Evolutionary conservation across 1,140 invertebrate genomes (phyloP), one percentile per base, ranked within the genome.

Genomic region (Hyles euphorbiae): DNA sequence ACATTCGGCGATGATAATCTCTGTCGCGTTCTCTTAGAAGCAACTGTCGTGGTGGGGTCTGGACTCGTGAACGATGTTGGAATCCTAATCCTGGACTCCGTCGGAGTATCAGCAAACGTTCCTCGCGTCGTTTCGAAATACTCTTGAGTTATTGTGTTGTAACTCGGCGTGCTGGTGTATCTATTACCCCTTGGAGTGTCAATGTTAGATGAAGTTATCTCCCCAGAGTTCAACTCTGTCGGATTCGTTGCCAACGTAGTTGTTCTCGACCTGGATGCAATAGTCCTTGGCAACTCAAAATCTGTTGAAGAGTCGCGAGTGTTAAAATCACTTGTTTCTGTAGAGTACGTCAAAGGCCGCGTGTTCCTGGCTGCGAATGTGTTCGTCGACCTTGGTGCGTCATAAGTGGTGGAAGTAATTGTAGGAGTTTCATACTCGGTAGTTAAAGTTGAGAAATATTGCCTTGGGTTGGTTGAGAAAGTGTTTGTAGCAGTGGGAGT

Each of bases 81-180:
- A 22, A 43, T 12, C 54, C 55, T 57, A 43, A 58, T 46, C 48
- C 49, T 49, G 8, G 40, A 59, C 22, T 56, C 54, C 36, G 43
- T 58, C 10, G 49, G 56, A 7, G 36, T 40, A 40, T 48, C 54
- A 10, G 36, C 34, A 12, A 60, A 54, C n/a, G 50, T 65, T 44
- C 55, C 53, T 48, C 63, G 34, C 9, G 60, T 57, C 0, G 55
- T 58, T 50, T 60, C 54, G 5, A 54, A 55, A 36, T 57, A 63
- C 22, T 68, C 59, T 44, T 64, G 55, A 49, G 44, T 63, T 33
- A 59, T 52, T 5, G 61, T 55, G 12, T 61, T 61, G 2, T 44
- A 3, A 34, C 22, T 11, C 4, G 12, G n/a, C 36, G 56, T 40
- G 3, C 43, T 47, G 5, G 45, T 48, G n/a, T 62, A 61, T 45